Conservation (phyloP, 2,113 vertebrate species). For the Rhipidura dahli region DNA sequence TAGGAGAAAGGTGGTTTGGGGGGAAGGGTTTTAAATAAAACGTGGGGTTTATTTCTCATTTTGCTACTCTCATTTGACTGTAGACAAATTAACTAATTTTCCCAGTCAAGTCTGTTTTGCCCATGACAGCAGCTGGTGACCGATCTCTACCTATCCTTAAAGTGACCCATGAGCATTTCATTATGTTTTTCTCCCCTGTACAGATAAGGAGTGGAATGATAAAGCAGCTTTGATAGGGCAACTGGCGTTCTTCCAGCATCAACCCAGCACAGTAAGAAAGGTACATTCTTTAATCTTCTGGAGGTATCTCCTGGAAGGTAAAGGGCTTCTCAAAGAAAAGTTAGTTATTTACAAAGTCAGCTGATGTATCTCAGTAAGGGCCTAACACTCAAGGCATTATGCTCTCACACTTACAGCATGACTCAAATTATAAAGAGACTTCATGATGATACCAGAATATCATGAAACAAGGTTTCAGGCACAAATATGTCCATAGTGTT, state of each 20-base stretch:
- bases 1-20: not conserved
- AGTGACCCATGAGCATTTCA: not conserved
- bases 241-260: not conserved
- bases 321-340: not conserved
- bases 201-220: not conserved
- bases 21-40: not conserved
- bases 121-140: not conserved
- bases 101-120: not conserved
- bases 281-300: not conserved
- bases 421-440: not conserved
- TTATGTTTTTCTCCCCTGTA: not conserved
- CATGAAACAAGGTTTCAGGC: not conserved
- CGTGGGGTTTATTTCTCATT: not conserved
- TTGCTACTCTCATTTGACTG: not conserved
- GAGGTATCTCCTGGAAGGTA: not conserved
- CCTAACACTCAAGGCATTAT: not conserved
- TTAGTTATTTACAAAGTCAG: not conserved
- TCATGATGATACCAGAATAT: not conserved
- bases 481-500: not conserved
- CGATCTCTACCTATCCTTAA: not conserved
- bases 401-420: not conserved
- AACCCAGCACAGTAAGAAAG: not conserved
- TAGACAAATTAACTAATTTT: not conserved
- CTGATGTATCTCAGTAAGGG: not conserved
- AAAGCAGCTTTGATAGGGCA: not conserved